Evolutionary conservation across 2,797 vertebrate genomes (phyloP).

Genomic region (Pangasius sanitwongsei): DNA sequence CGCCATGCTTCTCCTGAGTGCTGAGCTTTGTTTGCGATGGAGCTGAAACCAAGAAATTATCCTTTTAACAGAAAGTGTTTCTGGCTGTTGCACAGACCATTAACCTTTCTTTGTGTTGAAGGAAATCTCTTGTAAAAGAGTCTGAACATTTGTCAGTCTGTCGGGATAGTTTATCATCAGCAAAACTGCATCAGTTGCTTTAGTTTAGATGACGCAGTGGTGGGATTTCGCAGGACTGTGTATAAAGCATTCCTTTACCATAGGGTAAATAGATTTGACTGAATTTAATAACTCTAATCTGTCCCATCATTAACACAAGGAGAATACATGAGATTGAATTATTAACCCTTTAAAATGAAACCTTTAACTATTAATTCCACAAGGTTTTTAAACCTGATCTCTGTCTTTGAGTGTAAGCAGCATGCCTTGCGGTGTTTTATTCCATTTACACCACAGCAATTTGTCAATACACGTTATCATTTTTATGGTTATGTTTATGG

Average conservation of each 20-base stretch:
- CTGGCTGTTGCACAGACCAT: slow-evolving; percentile 63
- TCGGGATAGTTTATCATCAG: slow-evolving; percentile 45
- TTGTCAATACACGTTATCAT: not conserved
- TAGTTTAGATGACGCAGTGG: not conserved
- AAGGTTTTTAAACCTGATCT: not conserved
- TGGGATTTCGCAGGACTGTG: not conserved
- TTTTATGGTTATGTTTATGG: not conserved
- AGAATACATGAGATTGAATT: not conserved
- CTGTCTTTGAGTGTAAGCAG: not conserved
- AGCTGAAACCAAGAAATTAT: slow-evolving; percentile 73
- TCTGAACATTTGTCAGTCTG: slow-evolving; percentile 49
- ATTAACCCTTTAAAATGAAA: not conserved
- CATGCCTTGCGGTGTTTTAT: not conserved
- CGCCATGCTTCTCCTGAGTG: slow-evolving; percentile 61
- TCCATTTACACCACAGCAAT: not conserved
- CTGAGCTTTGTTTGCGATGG: slow-evolving; percentile 67
- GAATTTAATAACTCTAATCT: not conserved
- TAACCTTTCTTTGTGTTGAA: slow-evolving; percentile 47
- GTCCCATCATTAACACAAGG: not conserved
- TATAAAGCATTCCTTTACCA: not conserved
- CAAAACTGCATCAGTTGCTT: slow-evolving; percentile 3
- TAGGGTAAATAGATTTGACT: not conserved
- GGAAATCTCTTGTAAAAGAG: slow-evolving; percentile 42
- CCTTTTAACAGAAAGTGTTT: slow-evolving; percentile 69
- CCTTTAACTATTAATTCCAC: too few species aligned